Evolutionary conservation across 2,888 invertebrate species (phyloP).

Genomic region (Lydus trimaculatus): DNA sequence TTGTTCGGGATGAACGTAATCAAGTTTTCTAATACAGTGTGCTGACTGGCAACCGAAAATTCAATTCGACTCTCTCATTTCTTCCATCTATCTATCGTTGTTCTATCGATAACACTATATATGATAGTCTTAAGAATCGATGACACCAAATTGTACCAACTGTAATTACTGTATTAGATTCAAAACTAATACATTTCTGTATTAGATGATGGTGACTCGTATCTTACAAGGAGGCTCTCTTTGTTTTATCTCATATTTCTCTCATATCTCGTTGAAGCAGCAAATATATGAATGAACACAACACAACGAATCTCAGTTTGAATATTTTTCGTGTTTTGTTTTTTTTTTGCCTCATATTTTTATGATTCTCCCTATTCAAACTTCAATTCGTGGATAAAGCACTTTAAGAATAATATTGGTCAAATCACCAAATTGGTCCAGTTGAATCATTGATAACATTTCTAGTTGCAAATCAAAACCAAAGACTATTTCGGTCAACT

Average conservation of each 20-base stretch:
- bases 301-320: background rate
- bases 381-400: background rate
- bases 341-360: no score
- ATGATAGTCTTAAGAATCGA: background rate
- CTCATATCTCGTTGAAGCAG: background rate
- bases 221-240: no score
- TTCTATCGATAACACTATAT: background rate
- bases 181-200: background rate
- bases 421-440: background rate
- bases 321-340: background rate
- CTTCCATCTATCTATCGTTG: background rate
- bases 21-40: constrained; percentile 28
- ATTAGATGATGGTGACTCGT: background rate
- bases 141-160: background rate
- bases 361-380: background rate
- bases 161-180: background rate
- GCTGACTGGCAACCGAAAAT: constrained; percentile 22
- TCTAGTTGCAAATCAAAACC: background rate
- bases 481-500: background rate
- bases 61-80: constrained; percentile 12
- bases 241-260: no score
- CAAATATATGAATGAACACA: no score
- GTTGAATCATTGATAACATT: background rate
- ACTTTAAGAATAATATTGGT: constrained; percentile 3
- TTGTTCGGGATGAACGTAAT: constrained; percentile 25